Evolutionary conservation across 2,797 vertebrate species (phyloP).

Genomic region (Gallinago nigripennis): DNA sequence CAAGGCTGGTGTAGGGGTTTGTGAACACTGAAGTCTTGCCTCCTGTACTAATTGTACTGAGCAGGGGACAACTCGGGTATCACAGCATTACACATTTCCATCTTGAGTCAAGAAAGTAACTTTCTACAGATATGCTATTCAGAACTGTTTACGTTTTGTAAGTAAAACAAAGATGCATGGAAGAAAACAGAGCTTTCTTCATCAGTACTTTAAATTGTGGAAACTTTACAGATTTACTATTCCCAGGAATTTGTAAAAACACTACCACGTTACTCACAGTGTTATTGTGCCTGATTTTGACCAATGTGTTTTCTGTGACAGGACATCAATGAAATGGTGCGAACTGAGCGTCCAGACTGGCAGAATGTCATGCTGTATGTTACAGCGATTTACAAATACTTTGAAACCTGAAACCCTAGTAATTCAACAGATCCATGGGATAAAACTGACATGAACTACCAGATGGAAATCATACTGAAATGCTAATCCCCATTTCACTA

Average conservation of each 20-base stretch:
- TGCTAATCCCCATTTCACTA: constrained; percentile 39
- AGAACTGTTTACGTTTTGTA: background rate
- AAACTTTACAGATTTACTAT: background rate
- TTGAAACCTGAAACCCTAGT: constrained; percentile 88
- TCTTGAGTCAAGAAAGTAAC: background rate
- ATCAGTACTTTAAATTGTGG: background rate
- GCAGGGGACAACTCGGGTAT: background rate
- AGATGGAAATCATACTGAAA: constrained; percentile 28
- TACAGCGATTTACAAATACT: constrained; percentile 98
- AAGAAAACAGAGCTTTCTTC: background rate
- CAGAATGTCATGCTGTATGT: constrained; percentile 98
- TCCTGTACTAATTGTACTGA: background rate
- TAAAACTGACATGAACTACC: background rate
- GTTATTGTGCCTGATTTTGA: background rate
- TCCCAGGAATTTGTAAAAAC: background rate
- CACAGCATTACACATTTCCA: background rate
- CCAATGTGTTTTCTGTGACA: constrained; percentile 67
- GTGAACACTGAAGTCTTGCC: background rate
- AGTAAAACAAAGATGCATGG: background rate
- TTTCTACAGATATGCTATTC: background rate
- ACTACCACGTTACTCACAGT: background rate
- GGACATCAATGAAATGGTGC: constrained; percentile 97
- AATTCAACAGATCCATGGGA: background rate
- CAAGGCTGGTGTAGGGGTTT: background rate
- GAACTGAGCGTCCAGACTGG: constrained; percentile 95